Evolutionary conservation across 2,113 vertebrate species (phyloP).

Genomic region (Melanerpes aurifrons): DNA sequence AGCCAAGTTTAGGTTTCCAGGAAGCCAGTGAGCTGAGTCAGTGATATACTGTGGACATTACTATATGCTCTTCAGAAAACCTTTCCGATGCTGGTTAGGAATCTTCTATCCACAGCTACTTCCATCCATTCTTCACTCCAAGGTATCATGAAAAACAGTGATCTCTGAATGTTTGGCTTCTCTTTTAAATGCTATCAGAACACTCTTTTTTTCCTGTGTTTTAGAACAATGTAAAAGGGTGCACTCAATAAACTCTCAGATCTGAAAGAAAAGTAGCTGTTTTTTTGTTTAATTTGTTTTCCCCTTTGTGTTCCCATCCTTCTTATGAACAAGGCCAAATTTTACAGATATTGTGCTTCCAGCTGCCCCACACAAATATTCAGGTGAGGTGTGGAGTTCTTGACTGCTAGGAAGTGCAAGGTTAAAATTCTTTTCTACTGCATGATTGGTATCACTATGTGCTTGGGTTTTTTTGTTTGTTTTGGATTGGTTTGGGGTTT

Average conservation of each 20-base stretch:
- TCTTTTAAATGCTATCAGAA: conserved; percentile 58
- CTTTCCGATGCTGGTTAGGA: conserved; percentile 17
- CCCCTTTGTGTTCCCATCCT: not conserved
- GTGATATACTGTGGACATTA: not conserved
- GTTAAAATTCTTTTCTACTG: not conserved
- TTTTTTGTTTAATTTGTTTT: not conserved
- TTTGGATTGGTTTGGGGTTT: not conserved
- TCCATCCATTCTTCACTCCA: not conserved
- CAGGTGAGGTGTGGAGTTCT: not conserved
- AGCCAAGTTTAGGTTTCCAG: conserved; percentile 23
- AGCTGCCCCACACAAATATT: conserved; percentile 15
- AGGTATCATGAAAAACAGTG: conserved; percentile 2
- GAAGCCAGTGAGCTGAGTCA: conserved; percentile 4
- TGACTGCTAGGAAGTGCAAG: not conserved
- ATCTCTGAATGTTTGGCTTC: conserved; percentile 6
- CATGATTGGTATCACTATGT: not conserved
- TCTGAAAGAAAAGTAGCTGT: conserved; percentile 35
- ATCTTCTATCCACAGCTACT: not conserved
- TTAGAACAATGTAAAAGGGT: not conserved
- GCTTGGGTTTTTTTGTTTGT: not conserved
- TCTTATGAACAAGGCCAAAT: conserved; percentile 30
- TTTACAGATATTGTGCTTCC: conserved; percentile 10
- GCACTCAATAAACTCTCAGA: not conserved
- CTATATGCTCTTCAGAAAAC: not conserved
- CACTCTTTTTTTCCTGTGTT: conserved; percentile 22